phyloP scores from a whole-genome alignment of 2,113 vertebrate species.

The Sinosuthora webbiana region DNA sequence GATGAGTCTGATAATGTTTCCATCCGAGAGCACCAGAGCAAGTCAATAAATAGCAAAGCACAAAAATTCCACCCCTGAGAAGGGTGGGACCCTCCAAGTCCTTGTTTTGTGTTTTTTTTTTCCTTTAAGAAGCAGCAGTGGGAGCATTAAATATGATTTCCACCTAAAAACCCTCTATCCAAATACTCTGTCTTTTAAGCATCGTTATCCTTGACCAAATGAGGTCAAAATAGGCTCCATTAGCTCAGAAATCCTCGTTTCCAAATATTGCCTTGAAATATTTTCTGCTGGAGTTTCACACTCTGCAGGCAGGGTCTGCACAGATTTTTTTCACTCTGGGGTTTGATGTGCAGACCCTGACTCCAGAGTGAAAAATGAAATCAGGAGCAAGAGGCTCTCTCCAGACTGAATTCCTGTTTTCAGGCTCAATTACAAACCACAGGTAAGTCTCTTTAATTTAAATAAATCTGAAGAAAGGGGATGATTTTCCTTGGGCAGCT shows the following conservation, averaged over 20 bases:
- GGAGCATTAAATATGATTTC: slow-evolving; percentile 2
- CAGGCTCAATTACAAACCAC: background rate
- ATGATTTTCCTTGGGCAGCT: background rate
- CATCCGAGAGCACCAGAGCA: slow-evolving; percentile 33
- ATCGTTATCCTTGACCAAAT: slow-evolving; percentile 1
- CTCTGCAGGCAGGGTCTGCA: background rate
- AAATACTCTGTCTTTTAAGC: background rate
- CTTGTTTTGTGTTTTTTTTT: background rate
- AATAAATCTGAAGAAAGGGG: background rate
- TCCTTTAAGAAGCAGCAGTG: background rate
- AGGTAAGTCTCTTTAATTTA: background rate
- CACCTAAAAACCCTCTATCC: background rate
- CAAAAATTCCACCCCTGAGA: slow-evolving; percentile 8
- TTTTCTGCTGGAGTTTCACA: background rate
- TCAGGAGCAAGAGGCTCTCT: background rate
- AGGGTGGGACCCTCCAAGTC: background rate
- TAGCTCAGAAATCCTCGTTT: background rate
- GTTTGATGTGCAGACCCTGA: background rate
- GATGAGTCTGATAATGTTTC: slow-evolving; percentile 48
- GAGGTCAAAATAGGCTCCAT: background rate
- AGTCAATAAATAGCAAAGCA: slow-evolving; percentile 29
- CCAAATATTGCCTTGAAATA: background rate
- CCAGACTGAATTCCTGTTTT: background rate
- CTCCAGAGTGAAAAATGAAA: background rate
- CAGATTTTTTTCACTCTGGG: background rate